Base-by-base conservation (phyloP, 2,113 vertebrate species). In the Amphiprion percula region DNA sequence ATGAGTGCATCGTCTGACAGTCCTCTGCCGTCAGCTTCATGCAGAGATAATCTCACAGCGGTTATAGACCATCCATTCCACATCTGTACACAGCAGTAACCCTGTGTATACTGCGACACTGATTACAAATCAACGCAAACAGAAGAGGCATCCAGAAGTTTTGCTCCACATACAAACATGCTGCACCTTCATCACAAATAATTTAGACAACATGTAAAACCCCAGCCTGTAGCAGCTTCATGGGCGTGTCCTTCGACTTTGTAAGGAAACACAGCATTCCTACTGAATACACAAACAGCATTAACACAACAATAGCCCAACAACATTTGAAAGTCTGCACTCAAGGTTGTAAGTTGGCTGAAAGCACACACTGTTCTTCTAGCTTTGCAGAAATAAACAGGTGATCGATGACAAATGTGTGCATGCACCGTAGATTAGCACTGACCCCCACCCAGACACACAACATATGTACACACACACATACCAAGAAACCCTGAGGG, bases 391-490 rank as follows among this genome's bases (percentile, higher is more conserved):
- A 80, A 75, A 77, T 41, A 76, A 83, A 85, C 73, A 90, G 23
- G 62, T 75, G 85, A 85, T 80, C 76, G 52, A 46, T 72, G 63
- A 62, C 76, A 84, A 65, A 84, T 64, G 73, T 62, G 62, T 49
- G 46, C 56, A 49, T 63, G 28, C 62, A 67, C 23, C 52, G 62
- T 69, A 74, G 79, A 84, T 78, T 76, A 82, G 44, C 76, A 4
- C 74, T 1, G 66, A 82, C 73, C 71, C 61, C 30, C 63, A 55
- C 53, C 5, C 70, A 80, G 46, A 88, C 61, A 73, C 66, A 33
- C 49, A 76, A 64, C 49, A 55, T 55, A 54, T 46, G 46, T 59
- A 60, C 47, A 60, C 30, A 39, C 44, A 71, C 66, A 69, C 73
- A 69, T 58, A 65, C 52, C 10, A 16, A 68, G 28, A 2, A 30